These are phyloP conservation scores for Tenualosa ilisha DNA, from an alignment of 2,797 vertebrate species.

Conservation along the genomic window DNA sequence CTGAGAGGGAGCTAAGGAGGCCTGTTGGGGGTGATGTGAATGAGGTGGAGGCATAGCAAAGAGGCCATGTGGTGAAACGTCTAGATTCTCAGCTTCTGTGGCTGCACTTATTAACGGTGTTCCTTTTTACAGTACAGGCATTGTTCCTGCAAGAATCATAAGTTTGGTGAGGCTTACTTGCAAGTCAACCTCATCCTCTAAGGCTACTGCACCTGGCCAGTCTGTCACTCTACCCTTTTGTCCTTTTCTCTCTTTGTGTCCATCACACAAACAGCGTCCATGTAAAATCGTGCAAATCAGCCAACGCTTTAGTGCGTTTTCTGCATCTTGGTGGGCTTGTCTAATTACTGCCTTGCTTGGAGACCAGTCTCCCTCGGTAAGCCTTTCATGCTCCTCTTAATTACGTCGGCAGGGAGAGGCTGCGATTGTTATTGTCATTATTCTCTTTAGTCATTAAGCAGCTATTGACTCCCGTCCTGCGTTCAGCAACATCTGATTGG, in stretches of 20 bases:
- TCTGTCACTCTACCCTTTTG: neutral
- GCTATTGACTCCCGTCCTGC: slow-evolving; percentile 61
- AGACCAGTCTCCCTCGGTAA: slow-evolving; percentile 59
- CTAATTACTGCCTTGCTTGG: slow-evolving; percentile 68
- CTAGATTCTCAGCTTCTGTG: neutral
- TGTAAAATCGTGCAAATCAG: slow-evolving; percentile 2
- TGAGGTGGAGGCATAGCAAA: slow-evolving; percentile 62
- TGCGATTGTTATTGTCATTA: slow-evolving; percentile 68
- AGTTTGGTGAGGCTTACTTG: neutral
- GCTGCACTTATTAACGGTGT: neutral
- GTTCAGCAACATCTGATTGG: slow-evolving; percentile 59
- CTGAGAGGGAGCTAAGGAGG: slow-evolving; percentile 56
- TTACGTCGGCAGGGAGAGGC: slow-evolving; percentile 60
- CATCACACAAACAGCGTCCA: slow-evolving; percentile 20
- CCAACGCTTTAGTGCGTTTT: slow-evolving; percentile 7
- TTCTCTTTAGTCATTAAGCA: slow-evolving; percentile 71
- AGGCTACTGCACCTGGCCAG: neutral
- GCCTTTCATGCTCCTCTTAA: slow-evolving; percentile 56
- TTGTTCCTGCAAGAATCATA: slow-evolving; percentile 7
- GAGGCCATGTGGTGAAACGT: neutral
- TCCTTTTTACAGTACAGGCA: slow-evolving; percentile 44
- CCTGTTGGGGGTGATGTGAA: neutral
- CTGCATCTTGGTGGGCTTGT: slow-evolving; percentile 52
- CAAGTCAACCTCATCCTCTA: neutral
- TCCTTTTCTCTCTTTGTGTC: neutral